Conservation (phyloP, 2,888 invertebrate species). For the Lasioglossum vierecki region DNA sequence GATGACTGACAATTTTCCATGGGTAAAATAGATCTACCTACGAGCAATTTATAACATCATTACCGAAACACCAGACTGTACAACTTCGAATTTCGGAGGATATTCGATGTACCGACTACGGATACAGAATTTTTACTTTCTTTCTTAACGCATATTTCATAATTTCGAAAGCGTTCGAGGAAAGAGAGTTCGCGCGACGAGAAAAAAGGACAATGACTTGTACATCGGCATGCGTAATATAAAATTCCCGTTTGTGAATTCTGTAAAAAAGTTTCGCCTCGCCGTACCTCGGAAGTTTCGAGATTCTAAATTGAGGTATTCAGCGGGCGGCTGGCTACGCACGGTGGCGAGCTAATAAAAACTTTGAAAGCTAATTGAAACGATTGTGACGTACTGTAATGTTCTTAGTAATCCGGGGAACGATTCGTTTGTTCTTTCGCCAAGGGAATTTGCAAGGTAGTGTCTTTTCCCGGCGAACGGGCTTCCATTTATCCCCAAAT, state of each 20-base stretch:
- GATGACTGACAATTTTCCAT: not conserved
- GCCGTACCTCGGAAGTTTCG: not conserved
- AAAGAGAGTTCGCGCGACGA: not conserved
- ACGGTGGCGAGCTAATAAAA: not conserved
- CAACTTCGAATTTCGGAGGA: not conserved
- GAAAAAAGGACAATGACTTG: not conserved
- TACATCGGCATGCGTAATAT: not conserved
- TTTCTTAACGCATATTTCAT: not conserved
- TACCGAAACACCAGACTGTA: not conserved
- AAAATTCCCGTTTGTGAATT: constrained; percentile 9
- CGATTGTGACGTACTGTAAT: constrained; percentile 7
- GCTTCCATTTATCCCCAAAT: constrained; percentile 46
- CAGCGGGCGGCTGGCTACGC: not conserved
- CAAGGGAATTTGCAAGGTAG: not conserved
- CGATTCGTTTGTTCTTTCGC: constrained; percentile 14
- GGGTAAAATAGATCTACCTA: not conserved
- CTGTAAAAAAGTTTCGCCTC: not conserved
- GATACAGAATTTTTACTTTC: not conserved
- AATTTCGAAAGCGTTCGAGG: not conserved
- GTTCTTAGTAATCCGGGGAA: constrained; percentile 8
- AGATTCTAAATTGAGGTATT: constrained; percentile 10
- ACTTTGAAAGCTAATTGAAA: not conserved
- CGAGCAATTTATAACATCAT: not conserved
- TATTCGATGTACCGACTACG: not conserved
- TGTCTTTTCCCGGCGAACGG: constrained; percentile 33